Conservation (phyloP, 2,113 vertebrate species). For the Corydoras sp. region DNA sequence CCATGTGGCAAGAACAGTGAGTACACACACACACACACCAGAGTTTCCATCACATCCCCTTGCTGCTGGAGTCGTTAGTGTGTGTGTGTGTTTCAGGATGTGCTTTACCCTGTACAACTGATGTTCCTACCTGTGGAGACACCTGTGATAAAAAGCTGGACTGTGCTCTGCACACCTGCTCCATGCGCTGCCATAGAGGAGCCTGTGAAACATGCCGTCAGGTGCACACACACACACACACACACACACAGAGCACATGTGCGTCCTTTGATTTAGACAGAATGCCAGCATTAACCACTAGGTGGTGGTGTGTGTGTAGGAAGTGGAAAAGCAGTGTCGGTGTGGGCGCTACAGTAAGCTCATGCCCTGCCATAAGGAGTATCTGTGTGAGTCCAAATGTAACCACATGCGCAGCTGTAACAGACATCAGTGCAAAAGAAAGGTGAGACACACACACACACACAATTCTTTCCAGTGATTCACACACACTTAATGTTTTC, state of each 20-base stretch:
- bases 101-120: slow-evolving; percentile 87
- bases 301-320: slow-evolving; percentile 59
- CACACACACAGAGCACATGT: not conserved
- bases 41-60: not conserved
- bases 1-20: slow-evolving; percentile 88
- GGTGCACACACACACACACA: slow-evolving; percentile 56
- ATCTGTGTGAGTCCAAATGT: slow-evolving; percentile 92
- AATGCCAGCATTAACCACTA: not conserved
- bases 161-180: slow-evolving; percentile 87
- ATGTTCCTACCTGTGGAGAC: slow-evolving; percentile 87
- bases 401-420: slow-evolving; percentile 79
- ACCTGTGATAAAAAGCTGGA: slow-evolving; percentile 85
- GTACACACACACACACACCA: slow-evolving; percentile 27
- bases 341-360: slow-evolving; percentile 82
- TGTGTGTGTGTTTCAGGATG: slow-evolving; percentile 66
- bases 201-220: slow-evolving; percentile 92
- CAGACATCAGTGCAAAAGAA: slow-evolving; percentile 89
- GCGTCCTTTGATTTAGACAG: not conserved
- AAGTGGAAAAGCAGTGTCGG: slow-evolving; percentile 90
- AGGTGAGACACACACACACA: slow-evolving; percentile 61
- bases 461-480: not conserved
- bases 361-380: slow-evolving; percentile 89
- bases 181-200: slow-evolving; percentile 90
- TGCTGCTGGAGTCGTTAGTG: not conserved
- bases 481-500: slow-evolving; percentile 19